Percentiles rank a stretch among this genome's conserved stretches.
These are phyloP conservation scores for Champsocephalus esox DNA, from an alignment of 2,797 vertebrate species.

Conservation along the genomic window DNA sequence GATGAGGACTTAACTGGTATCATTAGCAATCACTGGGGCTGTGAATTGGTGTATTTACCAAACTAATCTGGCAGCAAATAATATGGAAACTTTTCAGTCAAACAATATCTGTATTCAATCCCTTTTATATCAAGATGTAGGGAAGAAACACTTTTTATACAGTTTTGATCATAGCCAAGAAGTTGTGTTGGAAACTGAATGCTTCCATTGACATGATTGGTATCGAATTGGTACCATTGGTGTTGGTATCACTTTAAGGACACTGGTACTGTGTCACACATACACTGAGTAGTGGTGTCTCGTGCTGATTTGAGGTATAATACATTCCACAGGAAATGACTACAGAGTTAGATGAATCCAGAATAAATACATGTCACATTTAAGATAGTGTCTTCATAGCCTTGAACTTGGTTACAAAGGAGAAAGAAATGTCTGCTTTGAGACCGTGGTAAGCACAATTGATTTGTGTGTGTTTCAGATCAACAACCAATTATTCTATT, in stretches of 20 bases:
- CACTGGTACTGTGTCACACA: conserved; percentile 13
- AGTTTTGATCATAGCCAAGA: no score
- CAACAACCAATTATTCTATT: conserved; percentile 26
- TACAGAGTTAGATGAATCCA: conserved; percentile 4
- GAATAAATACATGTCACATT: not conserved
- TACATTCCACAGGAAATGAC: not conserved
- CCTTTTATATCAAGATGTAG: no score
- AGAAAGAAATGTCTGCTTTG: conserved; percentile 9
- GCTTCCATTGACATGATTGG: no score
- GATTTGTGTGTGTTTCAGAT: conserved; percentile 6
- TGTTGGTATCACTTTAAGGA: no score
- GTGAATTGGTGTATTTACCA: no score
- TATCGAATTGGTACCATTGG: no score
- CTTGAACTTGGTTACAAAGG: not conserved
- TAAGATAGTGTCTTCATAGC: conserved; percentile 1
- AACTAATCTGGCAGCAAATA: no score
- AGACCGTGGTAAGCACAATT: not conserved
- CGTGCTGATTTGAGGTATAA: conserved; percentile 15
- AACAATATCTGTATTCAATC: no score
- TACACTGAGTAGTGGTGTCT: conserved; percentile 34
- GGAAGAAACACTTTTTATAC: no score
- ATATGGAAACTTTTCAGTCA: no score
- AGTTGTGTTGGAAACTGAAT: no score
- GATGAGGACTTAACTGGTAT: conserved; percentile 26
- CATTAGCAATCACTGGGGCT: conserved; percentile 2